Evolutionary conservation across 2,888 invertebrate species (phyloP).

Genomic region (Vannuccia rotundouncinata): DNA sequence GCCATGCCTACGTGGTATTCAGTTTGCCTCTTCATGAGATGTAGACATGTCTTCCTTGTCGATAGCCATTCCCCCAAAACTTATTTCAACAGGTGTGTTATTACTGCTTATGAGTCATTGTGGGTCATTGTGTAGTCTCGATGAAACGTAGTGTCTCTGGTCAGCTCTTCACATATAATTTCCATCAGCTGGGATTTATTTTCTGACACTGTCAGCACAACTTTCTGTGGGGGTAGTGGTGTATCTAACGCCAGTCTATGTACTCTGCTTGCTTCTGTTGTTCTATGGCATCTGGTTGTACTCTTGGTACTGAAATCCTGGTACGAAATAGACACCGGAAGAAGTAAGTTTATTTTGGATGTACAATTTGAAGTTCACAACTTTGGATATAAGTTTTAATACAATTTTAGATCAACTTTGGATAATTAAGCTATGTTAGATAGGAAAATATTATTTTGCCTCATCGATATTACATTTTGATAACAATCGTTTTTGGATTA

Average conservation of each 20-base stretch:
- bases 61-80: background rate
- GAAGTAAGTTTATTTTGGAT: conserved; percentile 22
- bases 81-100: background rate
- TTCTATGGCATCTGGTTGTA: conserved; percentile 18
- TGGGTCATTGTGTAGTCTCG: conserved; percentile 21
- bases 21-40: background rate
- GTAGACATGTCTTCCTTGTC: background rate
- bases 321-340: conserved; percentile 5
- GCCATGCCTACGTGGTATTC: background rate
- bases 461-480: too few relatives aligned
- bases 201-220: conserved; percentile 40
- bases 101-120: conserved; percentile 1
- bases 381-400: too few relatives aligned
- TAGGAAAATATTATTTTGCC: too few relatives aligned
- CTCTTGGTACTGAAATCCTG: conserved; percentile 38
- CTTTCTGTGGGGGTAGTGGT: conserved; percentile 40
- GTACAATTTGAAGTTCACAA: conserved; percentile 37
- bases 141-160: conserved; percentile 20
- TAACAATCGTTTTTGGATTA: too few relatives aligned
- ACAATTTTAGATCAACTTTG: too few relatives aligned
- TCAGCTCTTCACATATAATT: conserved; percentile 39
- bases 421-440: too few relatives aligned
- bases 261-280: background rate
- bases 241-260: conserved; percentile 35
- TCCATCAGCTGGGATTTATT: conserved; percentile 42